Evolutionary conservation across 2,797 vertebrate species (phyloP).

Genomic region (Spheniscus humboldti): DNA sequence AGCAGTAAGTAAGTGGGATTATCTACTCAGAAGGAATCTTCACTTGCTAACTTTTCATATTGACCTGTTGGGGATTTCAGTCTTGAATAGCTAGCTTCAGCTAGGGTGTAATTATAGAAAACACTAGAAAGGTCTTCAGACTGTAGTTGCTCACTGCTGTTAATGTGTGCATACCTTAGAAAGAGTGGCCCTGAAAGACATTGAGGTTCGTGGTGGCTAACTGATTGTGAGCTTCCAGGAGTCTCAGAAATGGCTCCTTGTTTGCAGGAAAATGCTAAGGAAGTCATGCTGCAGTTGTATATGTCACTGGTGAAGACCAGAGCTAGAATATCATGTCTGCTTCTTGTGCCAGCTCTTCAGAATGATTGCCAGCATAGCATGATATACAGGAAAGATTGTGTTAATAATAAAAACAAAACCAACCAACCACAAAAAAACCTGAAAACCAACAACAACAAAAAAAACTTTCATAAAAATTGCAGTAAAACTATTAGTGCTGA

Average conservation of each 20-base stretch:
- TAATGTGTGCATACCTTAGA: neutral
- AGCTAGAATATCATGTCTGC: neutral
- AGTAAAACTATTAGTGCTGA: neutral
- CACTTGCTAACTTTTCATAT: neutral
- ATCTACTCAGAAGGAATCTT: neutral
- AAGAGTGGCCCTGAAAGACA: neutral
- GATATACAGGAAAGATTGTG: neutral
- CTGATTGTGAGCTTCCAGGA: neutral
- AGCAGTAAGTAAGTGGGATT: neutral
- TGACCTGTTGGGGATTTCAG: neutral
- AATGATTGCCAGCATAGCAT: neutral
- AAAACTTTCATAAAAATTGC: neutral
- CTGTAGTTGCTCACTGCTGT: neutral
- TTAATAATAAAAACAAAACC: neutral
- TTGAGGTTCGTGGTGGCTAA: accelerated
- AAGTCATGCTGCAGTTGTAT: neutral
- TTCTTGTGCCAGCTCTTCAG: neutral
- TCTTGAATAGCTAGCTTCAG: neutral
- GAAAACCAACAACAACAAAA: neutral
- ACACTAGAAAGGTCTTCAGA: neutral
- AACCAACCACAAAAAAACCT: neutral
- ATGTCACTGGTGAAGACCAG: neutral
- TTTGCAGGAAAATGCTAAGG: neutral
- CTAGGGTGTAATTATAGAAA: neutral
- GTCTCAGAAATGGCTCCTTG: neutral